phyloP scores from a whole-genome alignment of 1,140 invertebrate genomes.

The Lamellibrachia luymesi region DNA sequence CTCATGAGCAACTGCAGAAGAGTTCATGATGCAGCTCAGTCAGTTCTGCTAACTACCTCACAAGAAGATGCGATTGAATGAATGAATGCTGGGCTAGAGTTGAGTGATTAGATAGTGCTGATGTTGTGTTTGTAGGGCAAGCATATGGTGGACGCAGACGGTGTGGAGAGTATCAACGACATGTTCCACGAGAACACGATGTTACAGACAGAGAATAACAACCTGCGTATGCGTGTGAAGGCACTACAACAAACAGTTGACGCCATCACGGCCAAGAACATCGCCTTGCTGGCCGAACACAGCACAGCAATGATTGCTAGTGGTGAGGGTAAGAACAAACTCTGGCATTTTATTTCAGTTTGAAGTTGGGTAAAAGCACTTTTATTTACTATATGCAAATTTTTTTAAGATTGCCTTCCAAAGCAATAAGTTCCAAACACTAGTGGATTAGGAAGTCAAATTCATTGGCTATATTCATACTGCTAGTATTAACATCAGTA shows the following conservation, averaged over 20 bases:
- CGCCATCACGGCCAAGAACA: slow-evolving; percentile 75
- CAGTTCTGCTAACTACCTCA: too few relatives aligned
- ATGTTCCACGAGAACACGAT: slow-evolving; percentile 96
- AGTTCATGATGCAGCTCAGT: too few relatives aligned
- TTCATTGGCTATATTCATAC: too few relatives aligned
- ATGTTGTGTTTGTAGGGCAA: slow-evolving; percentile 68
- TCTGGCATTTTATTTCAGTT: not conserved
- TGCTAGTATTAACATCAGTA: too few relatives aligned
- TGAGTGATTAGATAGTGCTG: not conserved
- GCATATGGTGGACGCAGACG: slow-evolving; percentile 81
- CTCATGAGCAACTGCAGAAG: too few relatives aligned
- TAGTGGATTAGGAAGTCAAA: too few relatives aligned
- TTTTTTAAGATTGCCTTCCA: too few relatives aligned
- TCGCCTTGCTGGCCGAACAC: slow-evolving; percentile 67
- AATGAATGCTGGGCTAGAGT: too few relatives aligned
- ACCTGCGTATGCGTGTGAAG: slow-evolving; percentile 83
- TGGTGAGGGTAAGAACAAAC: not conserved
- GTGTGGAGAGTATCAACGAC: slow-evolving; percentile 83
- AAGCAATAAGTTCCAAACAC: too few relatives aligned
- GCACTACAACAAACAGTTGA: slow-evolving; percentile 93
- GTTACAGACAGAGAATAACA: slow-evolving; percentile 82
- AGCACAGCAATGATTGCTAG: not conserved
- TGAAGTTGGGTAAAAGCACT: too few relatives aligned
- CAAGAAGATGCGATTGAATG: too few relatives aligned
- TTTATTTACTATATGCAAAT: too few relatives aligned